Conservation (phyloP, 1,140 invertebrate genomes). For the Drosophila tropicalis region DNA sequence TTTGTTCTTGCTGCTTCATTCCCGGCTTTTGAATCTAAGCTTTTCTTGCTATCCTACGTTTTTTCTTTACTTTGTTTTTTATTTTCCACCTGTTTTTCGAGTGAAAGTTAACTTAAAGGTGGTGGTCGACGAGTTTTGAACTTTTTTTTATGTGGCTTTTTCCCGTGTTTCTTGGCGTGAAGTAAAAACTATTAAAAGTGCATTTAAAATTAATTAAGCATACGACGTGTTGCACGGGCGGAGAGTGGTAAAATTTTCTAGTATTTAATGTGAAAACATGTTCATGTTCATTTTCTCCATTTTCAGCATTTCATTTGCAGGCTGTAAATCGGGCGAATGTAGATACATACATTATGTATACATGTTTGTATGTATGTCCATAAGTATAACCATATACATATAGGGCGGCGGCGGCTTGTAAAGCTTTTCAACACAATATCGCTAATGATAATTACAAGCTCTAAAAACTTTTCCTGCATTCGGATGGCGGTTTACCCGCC, state of each 20-base stretch:
- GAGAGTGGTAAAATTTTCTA: slow-evolving; percentile 24
- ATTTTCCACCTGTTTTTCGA: slow-evolving; percentile 30
- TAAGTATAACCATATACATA: slow-evolving; percentile 2
- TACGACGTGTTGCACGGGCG: slow-evolving; percentile 51
- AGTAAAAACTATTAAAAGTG: slow-evolving; percentile 70
- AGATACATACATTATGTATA: not conserved
- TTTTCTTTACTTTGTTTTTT: slow-evolving; percentile 1
- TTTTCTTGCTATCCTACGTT: not conserved
- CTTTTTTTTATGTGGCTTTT: slow-evolving; percentile 10
- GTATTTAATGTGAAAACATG: slow-evolving; percentile 21
- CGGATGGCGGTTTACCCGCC: slow-evolving; percentile 13
- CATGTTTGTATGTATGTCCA: not conserved
- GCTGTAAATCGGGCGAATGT: not conserved
- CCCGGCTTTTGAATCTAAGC: not conserved
- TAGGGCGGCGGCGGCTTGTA: slow-evolving; percentile 47
- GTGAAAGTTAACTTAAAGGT: slow-evolving; percentile 66
- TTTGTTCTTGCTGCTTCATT: not conserved
- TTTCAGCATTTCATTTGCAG: not conserved
- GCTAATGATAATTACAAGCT: slow-evolving; percentile 81
- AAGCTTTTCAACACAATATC: slow-evolving; percentile 80
- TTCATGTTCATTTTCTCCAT: slow-evolving; percentile 18
- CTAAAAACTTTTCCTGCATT: slow-evolving; percentile 72
- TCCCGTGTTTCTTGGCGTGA: slow-evolving; percentile 3
- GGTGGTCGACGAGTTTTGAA: slow-evolving; percentile 30
- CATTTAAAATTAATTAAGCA: slow-evolving; percentile 82